Percentiles rank a stretch among this genome's conserved stretches.
Evolutionary conservation across 1,140 invertebrate genomes (phyloP).

Genomic region (Neodiprion virginianus): DNA sequence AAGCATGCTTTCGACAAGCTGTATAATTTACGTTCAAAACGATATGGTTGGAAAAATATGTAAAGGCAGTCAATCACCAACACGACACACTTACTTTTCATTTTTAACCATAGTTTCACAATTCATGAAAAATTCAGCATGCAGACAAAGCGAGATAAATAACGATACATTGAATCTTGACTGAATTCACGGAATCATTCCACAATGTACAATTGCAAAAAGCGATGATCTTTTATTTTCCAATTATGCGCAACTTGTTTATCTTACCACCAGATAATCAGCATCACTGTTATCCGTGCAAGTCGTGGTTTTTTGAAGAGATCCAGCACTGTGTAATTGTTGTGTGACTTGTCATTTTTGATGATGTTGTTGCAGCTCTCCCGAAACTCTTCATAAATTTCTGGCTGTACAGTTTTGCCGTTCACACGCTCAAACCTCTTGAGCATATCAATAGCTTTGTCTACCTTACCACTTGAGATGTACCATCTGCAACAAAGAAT

Average conservation of each 20-base stretch:
- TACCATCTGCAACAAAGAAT: constrained; percentile 66
- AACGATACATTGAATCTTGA: too few relatives aligned
- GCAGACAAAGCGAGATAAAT: too few relatives aligned
- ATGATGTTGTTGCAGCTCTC: constrained; percentile 69
- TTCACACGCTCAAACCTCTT: constrained; percentile 84
- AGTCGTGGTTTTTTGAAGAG: constrained; percentile 78
- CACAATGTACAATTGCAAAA: constrained; percentile 20
- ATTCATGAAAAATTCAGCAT: too few relatives aligned
- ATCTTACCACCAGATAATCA: constrained; percentile 77
- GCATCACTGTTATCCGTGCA: constrained; percentile 74
- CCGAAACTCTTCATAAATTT: constrained; percentile 77
- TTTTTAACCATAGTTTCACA: too few relatives aligned
- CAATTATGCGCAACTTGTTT: neutral
- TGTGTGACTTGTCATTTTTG: constrained; percentile 70
- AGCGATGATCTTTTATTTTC: neutral
- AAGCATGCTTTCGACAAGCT: too few relatives aligned
- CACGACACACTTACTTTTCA: too few relatives aligned
- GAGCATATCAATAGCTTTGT: constrained; percentile 79
- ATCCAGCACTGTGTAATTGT: constrained; percentile 78
- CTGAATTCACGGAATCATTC: too few relatives aligned
- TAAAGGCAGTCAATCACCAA: too few relatives aligned
- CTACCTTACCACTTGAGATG: constrained; percentile 78
- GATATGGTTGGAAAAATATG: too few relatives aligned
- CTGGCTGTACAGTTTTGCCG: constrained; percentile 71
- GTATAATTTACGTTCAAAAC: too few relatives aligned